Conservation (phyloP, 2,888 invertebrate species). For the Drosophila anomalata region DNA sequence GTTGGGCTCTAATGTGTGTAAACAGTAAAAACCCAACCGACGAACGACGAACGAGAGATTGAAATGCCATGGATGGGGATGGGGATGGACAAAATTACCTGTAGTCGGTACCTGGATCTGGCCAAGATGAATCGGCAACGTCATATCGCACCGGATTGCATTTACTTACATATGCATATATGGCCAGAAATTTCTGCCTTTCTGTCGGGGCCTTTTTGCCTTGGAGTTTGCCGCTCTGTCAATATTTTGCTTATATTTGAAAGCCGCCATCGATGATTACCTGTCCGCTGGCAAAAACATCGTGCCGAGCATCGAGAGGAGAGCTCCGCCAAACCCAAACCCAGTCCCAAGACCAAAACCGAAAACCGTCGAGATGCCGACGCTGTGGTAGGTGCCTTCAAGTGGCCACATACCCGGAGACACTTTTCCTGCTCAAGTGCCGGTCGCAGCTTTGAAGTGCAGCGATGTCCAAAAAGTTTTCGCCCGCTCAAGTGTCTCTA, state of each 20-base stretch:
- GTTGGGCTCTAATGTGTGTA: slow-evolving; percentile 63
- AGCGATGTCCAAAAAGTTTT: slow-evolving; percentile 59
- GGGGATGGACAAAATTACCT: slow-evolving; percentile 19
- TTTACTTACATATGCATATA: slow-evolving; percentile 48
- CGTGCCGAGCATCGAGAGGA: slow-evolving; percentile 38
- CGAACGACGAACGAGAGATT: slow-evolving; percentile 22
- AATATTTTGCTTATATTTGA: slow-evolving; percentile 73
- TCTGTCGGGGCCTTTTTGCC: slow-evolving; percentile 65
- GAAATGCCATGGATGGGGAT: slow-evolving; percentile 13
- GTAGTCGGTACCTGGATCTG: slow-evolving; percentile 50
- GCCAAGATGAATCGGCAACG: slow-evolving; percentile 70
- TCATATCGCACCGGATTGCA: slow-evolving; percentile 54
- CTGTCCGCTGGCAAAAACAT: slow-evolving; percentile 45
- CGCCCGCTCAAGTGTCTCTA: slow-evolving; percentile 22
- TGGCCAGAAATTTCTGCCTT: slow-evolving; percentile 28
- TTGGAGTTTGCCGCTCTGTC: slow-evolving; percentile 75
- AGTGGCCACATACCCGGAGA: slow-evolving; percentile 59
- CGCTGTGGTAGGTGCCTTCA: slow-evolving; percentile 75
- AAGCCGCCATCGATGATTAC: slow-evolving; percentile 48
- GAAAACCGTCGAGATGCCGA: slow-evolving; percentile 22
- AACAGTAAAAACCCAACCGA: slow-evolving; percentile 54
- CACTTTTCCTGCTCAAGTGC: slow-evolving; percentile 60
- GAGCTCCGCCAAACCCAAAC: slow-evolving; percentile 17
- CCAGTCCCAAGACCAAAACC: not conserved
- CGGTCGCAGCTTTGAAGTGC: slow-evolving; percentile 68